Evolutionary conservation across 2,888 invertebrate genomes (phyloP), one percentile per base, ranked within the genome.

Genomic region (Mellilla xanthometata): DNA sequence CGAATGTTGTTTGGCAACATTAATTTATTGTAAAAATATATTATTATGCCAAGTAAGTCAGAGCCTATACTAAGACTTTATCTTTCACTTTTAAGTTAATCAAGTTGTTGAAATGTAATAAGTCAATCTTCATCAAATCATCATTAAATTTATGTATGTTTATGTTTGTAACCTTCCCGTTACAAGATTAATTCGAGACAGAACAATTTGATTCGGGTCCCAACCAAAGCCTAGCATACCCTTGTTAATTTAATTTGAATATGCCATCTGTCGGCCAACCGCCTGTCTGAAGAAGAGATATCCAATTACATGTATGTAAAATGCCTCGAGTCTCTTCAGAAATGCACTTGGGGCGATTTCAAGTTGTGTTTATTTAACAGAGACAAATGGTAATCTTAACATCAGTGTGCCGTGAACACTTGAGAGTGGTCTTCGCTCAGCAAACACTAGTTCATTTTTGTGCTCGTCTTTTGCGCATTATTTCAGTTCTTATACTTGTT

Each of bases 231-330:
- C 63, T 65, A 47, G 58, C 63, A 67, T 63, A 76, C 76, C 74
- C 81, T 78, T 80, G 81, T 82, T 82, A 81, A 81, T 81, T 81
- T 76, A 81, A 81, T 80, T 80, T 76, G 66, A 75, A 79, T 76
- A 77, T 74, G 72, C 79, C 80, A 79, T 77, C 79, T 80, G 79
- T 76, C 77, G 62, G 58, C 49, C 56, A 58, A 66, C 54, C 60
- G 62, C 56, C 59, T 56, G 68, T 67, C 68, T 70, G 60, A 60
- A 68, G 68, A 60, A 71, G 40, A 62, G 60, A 68, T 76, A 73
- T 76, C 72, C 74, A 78, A 76, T 78, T 78, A 77, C 72, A 66
- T 57, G 64, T 65, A 60, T 68, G 66, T 66, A 69, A 69, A 72
- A 66, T 61, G 54, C 58, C 61, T 68, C 60, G 45, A 45, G 49